Conservation (phyloP, 2,888 invertebrate species). For the Eupeodes latifasciatus region DNA sequence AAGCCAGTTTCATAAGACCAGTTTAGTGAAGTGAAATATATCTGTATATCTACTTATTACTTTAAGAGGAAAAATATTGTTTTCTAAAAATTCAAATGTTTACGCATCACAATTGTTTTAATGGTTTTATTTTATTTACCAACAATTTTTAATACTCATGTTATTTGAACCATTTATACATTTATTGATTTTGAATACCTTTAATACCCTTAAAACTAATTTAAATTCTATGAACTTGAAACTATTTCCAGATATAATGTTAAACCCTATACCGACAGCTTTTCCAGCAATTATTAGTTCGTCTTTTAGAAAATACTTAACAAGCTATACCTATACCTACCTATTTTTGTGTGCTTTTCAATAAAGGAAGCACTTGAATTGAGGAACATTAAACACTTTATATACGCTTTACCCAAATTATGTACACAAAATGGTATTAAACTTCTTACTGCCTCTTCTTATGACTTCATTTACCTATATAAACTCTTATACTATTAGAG, state of each 20-base stretch:
- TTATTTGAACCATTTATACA: no score
- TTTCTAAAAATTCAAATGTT: no score
- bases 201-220: background rate
- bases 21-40: no score
- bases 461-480: background rate
- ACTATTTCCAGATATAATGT: background rate
- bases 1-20: no score
- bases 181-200: no score
- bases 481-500: background rate
- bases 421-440: background rate
- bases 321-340: background rate
- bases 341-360: background rate
- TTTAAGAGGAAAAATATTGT: no score
- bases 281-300: background rate
- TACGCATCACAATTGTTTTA: no score
- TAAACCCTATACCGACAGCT: background rate
- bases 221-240: background rate
- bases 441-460: background rate
- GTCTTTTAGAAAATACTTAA: background rate
- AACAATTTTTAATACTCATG: no score
- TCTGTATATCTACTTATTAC: no score
- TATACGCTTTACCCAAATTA: background rate
- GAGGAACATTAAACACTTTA: conserved; percentile 1
- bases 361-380: background rate
- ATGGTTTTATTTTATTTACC: no score